Evolutionary conservation across 2,888 invertebrate species (phyloP), one percentile per base, ranked within the genome.

Genomic region (Tolmerus cingulatus): DNA sequence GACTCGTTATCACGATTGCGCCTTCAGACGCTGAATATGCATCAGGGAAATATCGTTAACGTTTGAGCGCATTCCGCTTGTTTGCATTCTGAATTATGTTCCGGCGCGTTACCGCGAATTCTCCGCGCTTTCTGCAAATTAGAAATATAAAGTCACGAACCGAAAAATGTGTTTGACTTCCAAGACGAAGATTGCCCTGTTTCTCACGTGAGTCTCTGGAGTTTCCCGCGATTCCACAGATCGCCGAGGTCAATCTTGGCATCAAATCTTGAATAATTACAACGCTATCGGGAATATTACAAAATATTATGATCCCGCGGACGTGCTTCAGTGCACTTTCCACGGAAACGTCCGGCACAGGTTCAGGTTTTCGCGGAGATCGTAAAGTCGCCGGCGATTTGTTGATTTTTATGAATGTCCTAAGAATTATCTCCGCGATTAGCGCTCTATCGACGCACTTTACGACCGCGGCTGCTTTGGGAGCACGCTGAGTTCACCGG

Each of bases 81-180:
- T 85, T 74, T 85, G 74, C 74, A 40, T 74, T 74, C 85, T 85
- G 74, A 74, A 46, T 74, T 85, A 85, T 74, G 85, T 74, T 74
- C n/a, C 14, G 85, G 9, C 46, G 40, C 23, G 85, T 40, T 85
- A 46, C 57, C 74, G n/a, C 46, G 46, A 40, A 27, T 40, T 46
- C 46, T 40, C 30, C 46, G 43, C 27, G 30, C 57, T 74, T 85
- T 85, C 27, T 85, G 46, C 74, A 85, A 74, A 74, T 85, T 51
- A 46, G 57, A 30, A 79, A 51, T 51, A 51, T 51, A 79, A 23
- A 19, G 19, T 79, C 66, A 84, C 74, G 46, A 74, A 74, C 34
- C 82, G 74, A 85, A 85, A 74, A 76, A 76, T 76, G 9, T 76
- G 34, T 76, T 76, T 76, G 40, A 37, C 76, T 76, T 19, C 40